Evolutionary conservation across 92 coral and sea anemone genomes (phyloP).

Genomic region (Micromussa lordhowensis): DNA sequence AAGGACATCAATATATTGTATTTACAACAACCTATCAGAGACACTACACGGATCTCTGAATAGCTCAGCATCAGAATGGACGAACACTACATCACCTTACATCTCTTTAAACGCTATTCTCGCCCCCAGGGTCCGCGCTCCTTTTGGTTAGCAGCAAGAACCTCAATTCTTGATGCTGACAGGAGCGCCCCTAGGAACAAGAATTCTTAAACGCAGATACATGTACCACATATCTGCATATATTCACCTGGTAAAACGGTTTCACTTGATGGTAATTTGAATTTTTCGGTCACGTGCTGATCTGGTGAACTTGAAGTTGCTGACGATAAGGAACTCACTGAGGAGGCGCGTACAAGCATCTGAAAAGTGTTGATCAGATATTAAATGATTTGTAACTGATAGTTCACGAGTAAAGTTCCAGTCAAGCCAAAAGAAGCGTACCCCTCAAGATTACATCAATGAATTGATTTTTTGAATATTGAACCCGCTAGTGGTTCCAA

Average conservation of each 20-base stretch:
- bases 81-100: too few species aligned
- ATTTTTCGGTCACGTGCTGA: conserved; percentile 45
- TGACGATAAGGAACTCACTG: conserved; percentile 18
- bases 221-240: too few species aligned
- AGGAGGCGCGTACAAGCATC: conserved; percentile 1
- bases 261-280: conserved; percentile 68
- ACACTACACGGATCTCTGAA: background rate
- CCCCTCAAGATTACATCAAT: too few species aligned
- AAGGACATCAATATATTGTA: background rate
- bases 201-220: too few species aligned
- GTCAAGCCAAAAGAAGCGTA: too few species aligned
- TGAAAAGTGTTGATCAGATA: background rate
- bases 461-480: too few species aligned
- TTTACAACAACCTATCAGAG: background rate
- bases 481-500: too few species aligned
- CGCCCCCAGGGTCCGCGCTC: too few species aligned
- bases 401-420: background rate
- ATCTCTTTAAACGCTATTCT: too few species aligned
- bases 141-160: too few species aligned
- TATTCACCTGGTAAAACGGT: conserved; percentile 70
- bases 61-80: background rate
- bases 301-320: conserved; percentile 29
- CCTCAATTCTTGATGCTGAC: too few species aligned
- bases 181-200: too few species aligned
- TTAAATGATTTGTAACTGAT: background rate